These are phyloP conservation scores for Caenorhabditis sp. DNA, from an alignment of 2,888 invertebrate genomes.

Conservation along the genomic window DNA sequence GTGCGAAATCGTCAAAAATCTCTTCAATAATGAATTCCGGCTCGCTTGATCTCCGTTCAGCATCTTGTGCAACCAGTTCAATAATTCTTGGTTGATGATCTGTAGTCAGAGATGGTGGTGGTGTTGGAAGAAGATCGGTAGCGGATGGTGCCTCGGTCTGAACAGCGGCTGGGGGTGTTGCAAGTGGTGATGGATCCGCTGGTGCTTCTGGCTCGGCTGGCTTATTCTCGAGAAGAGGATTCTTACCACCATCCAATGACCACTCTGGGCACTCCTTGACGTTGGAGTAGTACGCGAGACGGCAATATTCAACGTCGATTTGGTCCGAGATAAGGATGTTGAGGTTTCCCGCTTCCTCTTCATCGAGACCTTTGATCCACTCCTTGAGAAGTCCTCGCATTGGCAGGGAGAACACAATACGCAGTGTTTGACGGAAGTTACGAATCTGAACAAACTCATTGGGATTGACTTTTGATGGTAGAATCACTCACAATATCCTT, in stretches of 20 bases:
- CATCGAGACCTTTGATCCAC: slow-evolving; percentile 26
- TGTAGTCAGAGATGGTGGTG: slow-evolving; percentile 2
- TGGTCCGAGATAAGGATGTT: slow-evolving; percentile 56
- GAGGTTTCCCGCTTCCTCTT: slow-evolving; percentile 34
- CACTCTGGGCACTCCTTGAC: slow-evolving; percentile 8
- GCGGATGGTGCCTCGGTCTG: background rate
- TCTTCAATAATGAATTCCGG: slow-evolving; percentile 48
- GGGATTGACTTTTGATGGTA: background rate
- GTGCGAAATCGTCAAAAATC: slow-evolving; percentile 18
- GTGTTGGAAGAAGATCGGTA: slow-evolving; percentile 7
- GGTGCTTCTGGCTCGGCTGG: background rate
- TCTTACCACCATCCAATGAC: background rate
- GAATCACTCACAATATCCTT: slow-evolving; percentile 57
- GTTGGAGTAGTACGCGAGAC: slow-evolving; percentile 26
- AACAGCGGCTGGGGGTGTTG: background rate
- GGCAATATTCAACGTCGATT: slow-evolving; percentile 47
- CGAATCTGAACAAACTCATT: slow-evolving; percentile 27
- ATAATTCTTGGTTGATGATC: too few species aligned
- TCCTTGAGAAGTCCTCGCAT: slow-evolving; percentile 23
- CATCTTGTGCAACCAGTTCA: background rate
- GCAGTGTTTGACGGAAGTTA: slow-evolving; percentile 30
- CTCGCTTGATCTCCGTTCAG: slow-evolving; percentile 6
- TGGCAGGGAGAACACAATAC: slow-evolving; percentile 23
- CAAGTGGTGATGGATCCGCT: background rate
- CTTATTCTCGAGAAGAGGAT: slow-evolving; percentile 5